Evolutionary conservation across 1,140 invertebrate genomes (phyloP).

Genomic region (Glomeris maerens): DNA sequence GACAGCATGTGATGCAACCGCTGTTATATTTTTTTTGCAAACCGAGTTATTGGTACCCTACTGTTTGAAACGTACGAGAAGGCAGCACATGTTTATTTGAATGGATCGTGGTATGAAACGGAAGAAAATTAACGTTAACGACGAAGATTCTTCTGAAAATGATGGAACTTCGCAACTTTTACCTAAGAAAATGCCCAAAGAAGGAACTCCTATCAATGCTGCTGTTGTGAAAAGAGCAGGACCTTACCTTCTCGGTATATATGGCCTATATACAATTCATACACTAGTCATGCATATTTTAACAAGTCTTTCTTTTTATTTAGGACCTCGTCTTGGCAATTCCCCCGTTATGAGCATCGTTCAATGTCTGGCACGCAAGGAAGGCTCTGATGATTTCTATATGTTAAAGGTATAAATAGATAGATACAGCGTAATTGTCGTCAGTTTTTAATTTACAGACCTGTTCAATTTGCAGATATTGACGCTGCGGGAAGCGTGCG

Average conservation of each 20-base stretch:
- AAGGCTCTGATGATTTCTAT: conserved; percentile 58
- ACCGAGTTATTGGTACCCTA: too few relatives aligned
- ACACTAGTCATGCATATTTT: not conserved
- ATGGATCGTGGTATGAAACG: too few relatives aligned
- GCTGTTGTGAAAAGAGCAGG: conserved; percentile 42
- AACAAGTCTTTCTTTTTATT: conserved; percentile 7
- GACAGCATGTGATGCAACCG: too few relatives aligned
- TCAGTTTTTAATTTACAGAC: too few relatives aligned
- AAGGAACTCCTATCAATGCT: conserved; percentile 8
- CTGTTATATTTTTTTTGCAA: too few relatives aligned
- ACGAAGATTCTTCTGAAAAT: too few relatives aligned
- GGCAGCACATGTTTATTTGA: too few relatives aligned
- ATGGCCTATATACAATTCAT: not conserved
- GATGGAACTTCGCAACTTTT: too few relatives aligned
- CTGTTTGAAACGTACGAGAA: too few relatives aligned
- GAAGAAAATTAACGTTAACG: too few relatives aligned
- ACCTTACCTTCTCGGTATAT: conserved; percentile 45
- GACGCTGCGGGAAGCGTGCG: conserved; percentile 38
- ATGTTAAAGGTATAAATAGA: conserved; percentile 47
- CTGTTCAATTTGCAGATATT: conserved; percentile 31
- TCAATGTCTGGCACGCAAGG: conserved; percentile 57
- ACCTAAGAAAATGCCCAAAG: too few relatives aligned
- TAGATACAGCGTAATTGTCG: too few relatives aligned
- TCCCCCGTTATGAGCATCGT: conserved; percentile 64
- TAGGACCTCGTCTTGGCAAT: conserved; percentile 50